Base-by-base conservation (phyloP, 1,140 invertebrate species). In the Melitaea cinxia region DNA sequence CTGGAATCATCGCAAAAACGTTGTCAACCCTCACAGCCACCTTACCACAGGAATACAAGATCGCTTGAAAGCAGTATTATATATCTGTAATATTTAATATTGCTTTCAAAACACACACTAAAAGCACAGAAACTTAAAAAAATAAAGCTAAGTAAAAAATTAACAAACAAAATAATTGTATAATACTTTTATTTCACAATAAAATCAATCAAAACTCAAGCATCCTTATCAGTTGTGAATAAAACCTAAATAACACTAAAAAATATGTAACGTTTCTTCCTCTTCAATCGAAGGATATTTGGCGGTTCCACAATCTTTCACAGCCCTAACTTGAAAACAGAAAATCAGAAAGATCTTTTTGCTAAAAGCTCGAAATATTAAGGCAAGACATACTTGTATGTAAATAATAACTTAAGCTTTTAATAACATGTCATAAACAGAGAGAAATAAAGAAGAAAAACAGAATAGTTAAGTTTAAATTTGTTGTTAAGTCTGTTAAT, bases 171-270 rank as follows among this genome's bases (percentile, higher is more conserved):
- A 9, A 35, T n/a, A 50, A 65, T 80, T 75, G 68, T 83, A 79
- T 73, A 86, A 78, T 83, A 82, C 55, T 80, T 85, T 89, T 88
- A 83, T 85, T 85, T 77, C 77, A 82, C 75, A 82, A 82, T 83
- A 85, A 86, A 89, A 86, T 82, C 80, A 87, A 81, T 88, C 85
- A 85, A 88, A 88, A 88, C 80, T 80, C 83, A 82, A 81, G 76
- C 83, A 86, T 83, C 68, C 83, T 75, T 79, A 80, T 65, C 69
- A 79, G 70, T 72, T 77, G 69, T 77, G 80, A 88, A 82, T 77
- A 81, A 80, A 81, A 80, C 75, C 74, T 72, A 80, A 77, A 77
- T 72, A 73, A 85, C 63, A 75, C 70, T 81, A 88, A 81, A 68
- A 76, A 88, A 78, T 17, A 57, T 39, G 12, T 15, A 24, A 12